phyloP scores from a whole-genome alignment of 2,888 invertebrate genomes.

The Hylaea fasciaria region DNA sequence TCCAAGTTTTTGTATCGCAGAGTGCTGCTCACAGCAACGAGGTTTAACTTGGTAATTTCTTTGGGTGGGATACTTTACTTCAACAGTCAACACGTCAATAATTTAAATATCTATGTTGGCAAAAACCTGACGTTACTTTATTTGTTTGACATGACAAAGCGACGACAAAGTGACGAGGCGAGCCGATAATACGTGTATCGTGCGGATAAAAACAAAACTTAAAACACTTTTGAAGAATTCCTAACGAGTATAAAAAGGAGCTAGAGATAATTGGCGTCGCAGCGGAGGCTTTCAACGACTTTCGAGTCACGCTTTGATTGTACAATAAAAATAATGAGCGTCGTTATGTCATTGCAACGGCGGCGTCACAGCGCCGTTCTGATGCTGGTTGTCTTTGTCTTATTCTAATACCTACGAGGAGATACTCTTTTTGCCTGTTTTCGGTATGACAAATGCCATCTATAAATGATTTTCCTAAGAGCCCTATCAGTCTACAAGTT shows the following conservation, averaged over 20 bases:
- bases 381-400: not conserved
- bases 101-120: no score
- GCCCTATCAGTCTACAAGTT: no score
- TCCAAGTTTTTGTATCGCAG: not conserved
- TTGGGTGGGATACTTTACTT: no score
- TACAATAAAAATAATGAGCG: slow-evolving; percentile 32
- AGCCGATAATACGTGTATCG: slow-evolving; percentile 1
- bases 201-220: not conserved
- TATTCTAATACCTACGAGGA: not conserved
- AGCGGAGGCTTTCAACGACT: slow-evolving; percentile 32
- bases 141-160: not conserved
- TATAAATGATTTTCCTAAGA: not conserved
- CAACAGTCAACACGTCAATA: no score
- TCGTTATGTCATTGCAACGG: slow-evolving; percentile 36
- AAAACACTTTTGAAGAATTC: slow-evolving; percentile 12
- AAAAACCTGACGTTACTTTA: not conserved
- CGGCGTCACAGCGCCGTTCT: slow-evolving; percentile 15
- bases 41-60: not conserved
- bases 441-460: not conserved
- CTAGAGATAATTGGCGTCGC: slow-evolving; percentile 33
- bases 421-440: not conserved
- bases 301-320: slow-evolving; percentile 38
- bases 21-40: not conserved
- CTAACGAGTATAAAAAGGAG: slow-evolving; percentile 28
- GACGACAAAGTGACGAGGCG: not conserved